Evolutionary conservation across 2,888 invertebrate genomes (phyloP).

Genomic region (Malacosoma neustria): DNA sequence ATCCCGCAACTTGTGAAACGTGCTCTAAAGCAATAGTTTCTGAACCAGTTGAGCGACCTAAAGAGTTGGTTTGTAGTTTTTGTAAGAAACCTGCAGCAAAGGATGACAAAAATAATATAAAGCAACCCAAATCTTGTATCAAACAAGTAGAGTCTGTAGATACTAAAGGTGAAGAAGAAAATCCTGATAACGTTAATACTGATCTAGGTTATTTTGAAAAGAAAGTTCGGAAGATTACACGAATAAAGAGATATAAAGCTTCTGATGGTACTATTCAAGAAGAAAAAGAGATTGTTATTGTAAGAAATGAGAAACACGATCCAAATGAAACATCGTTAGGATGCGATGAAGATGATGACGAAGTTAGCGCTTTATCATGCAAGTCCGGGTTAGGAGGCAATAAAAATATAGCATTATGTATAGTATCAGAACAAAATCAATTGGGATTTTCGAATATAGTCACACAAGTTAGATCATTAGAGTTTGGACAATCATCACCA

Average conservation of each 20-base stretch:
- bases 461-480: conserved; percentile 15
- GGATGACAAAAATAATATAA: neutral
- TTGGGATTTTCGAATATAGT: conserved; percentile 9
- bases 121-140: no score
- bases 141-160: neutral
- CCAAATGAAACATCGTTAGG: conserved; percentile 15
- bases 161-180: neutral
- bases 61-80: conserved; percentile 2
- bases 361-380: conserved; percentile 10
- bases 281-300: conserved; percentile 22
- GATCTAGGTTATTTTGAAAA: conserved; percentile 26
- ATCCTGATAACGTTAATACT: conserved; percentile 8
- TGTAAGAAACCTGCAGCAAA: conserved; percentile 6
- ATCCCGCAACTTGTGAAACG: conserved; percentile 2
- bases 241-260: conserved; percentile 23
- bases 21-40: conserved; percentile 2
- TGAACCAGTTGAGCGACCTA: neutral
- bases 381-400: conserved; percentile 12
- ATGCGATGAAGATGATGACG: conserved; percentile 15
- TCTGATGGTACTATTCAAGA: conserved; percentile 30
- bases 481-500: conserved; percentile 2
- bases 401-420: conserved; percentile 13
- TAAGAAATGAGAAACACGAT: conserved; percentile 20
- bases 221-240: conserved; percentile 24
- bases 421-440: conserved; percentile 8